Base-by-base conservation (phyloP, 2,113 vertebrate species). In the Corapipo altera region DNA sequence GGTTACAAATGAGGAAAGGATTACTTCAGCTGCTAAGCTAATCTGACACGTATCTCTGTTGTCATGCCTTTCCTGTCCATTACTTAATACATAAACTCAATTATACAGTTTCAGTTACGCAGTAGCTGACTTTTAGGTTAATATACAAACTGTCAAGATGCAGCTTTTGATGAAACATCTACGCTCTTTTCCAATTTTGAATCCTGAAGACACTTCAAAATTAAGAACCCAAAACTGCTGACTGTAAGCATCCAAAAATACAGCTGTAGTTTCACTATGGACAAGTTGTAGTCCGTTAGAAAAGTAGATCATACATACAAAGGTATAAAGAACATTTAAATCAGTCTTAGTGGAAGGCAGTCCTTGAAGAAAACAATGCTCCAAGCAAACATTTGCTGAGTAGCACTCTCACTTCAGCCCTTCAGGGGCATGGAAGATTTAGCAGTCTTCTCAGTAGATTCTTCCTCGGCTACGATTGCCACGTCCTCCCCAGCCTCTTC, bases 391-490 rank as follows among this genome's bases (percentile, higher is more conserved):
- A 97, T 95, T 97, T 80, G 97, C 97, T 89, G 95, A 97, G 89
- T 86, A 95, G 97, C 94, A 97, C 97, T 96, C 89, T 90, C 70
- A 62, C 85, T 75, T 80, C 41, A 81, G 89, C 97, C 95, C 82
- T 87, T 64, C 58, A 87, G 88, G 95, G 94, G 81, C 91, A 57
- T 20, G 85, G 92, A 96, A 94, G 86, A 79, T 94, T 72, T 30
- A 93, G 64, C 12, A 48, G 51, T 74, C 85, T 85, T 15, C 71
- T 99, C 97, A 99, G 98, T 99, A 99, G 98, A 99, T 98, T 89
- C 99, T 98, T 93, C 99, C 99, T 96, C 99, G 97, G 98, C 99
- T 99, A 92, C 99, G 98, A 97, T 98, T 99, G 81, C 99, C 99
- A 97, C 99, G 98, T 89, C 98, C 97, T 93, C 99, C 99, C 96